These are phyloP conservation scores for Aspidiotus rigidus DNA, from an alignment of 2,888 invertebrate genomes.

Conservation along the genomic window DNA sequence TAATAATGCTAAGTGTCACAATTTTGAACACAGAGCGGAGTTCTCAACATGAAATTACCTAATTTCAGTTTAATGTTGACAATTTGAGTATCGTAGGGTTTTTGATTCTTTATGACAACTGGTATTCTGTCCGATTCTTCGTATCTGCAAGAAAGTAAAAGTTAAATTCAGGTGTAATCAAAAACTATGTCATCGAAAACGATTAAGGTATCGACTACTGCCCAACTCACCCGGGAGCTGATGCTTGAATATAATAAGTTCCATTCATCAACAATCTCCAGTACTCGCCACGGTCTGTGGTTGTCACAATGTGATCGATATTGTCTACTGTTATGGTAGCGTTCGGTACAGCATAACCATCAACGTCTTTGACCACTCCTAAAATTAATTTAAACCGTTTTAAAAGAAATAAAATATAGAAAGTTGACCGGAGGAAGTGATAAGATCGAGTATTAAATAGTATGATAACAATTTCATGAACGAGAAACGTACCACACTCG, in stretches of 20 bases:
- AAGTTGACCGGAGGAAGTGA: too few relatives aligned
- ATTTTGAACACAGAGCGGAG: neutral
- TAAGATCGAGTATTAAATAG: too few relatives aligned
- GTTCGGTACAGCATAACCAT: slow-evolving; percentile 56
- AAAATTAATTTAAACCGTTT: slow-evolving; percentile 34
- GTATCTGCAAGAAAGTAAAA: slow-evolving; percentile 25
- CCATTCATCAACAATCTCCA: slow-evolving; percentile 91
- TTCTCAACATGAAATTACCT: slow-evolving; percentile 34
- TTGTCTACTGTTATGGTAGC: slow-evolving; percentile 68
- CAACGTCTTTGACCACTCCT: slow-evolving; percentile 57
- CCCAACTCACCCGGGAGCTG: slow-evolving; percentile 49
- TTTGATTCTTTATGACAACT: slow-evolving; percentile 27
- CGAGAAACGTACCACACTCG: too few relatives aligned
- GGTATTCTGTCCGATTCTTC: slow-evolving; percentile 13
- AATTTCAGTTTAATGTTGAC: slow-evolving; percentile 30
- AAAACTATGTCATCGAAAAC: neutral
- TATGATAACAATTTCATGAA: too few relatives aligned
- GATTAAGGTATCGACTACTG: neutral
- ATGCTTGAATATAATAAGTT: slow-evolving; percentile 62
- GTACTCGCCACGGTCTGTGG: slow-evolving; percentile 76
- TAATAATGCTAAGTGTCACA: too few relatives aligned
- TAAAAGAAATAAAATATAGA: too few relatives aligned
- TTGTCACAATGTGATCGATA: slow-evolving; percentile 68
- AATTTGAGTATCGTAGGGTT: slow-evolving; percentile 6
- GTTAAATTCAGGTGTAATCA: neutral